Evolutionary conservation across 2,797 vertebrate genomes (phyloP).

Genomic region (Malurus splendens): DNA sequence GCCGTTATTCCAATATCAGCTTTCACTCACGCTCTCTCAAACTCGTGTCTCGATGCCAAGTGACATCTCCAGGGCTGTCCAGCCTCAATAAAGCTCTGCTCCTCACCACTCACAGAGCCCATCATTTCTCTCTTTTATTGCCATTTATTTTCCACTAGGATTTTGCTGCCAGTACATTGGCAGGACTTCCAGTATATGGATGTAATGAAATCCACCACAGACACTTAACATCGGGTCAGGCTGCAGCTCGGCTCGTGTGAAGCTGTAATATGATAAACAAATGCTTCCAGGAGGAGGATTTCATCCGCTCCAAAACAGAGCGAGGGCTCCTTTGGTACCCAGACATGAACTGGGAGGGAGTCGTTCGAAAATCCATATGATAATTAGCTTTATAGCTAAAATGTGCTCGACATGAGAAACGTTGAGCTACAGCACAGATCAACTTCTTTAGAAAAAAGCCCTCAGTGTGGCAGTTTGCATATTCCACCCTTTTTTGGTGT

Average conservation of each 20-base stretch:
- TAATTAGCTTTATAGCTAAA: constrained; percentile 70
- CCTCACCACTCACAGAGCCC: constrained; percentile 84
- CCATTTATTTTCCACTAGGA: constrained; percentile 98
- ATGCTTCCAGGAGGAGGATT: constrained; percentile 82
- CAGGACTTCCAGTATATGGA: constrained; percentile 95
- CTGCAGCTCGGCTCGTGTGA: constrained; percentile 84
- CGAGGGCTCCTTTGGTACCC: constrained; percentile 57
- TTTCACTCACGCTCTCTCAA: constrained; percentile 86
- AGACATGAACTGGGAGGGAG: constrained; percentile 55
- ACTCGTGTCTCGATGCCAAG: constrained; percentile 84
- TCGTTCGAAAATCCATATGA: constrained; percentile 62
- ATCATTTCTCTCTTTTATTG: constrained; percentile 98
- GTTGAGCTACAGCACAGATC: not conserved
- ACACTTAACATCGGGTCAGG: constrained; percentile 96
- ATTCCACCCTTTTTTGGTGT: not conserved
- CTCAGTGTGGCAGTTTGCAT: not conserved
- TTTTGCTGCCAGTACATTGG: constrained; percentile 97
- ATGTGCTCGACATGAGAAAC: constrained; percentile 62
- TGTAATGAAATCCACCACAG: constrained; percentile 97
- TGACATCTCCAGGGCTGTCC: constrained; percentile 86
- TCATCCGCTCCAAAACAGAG: constrained; percentile 77
- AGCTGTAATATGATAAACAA: constrained; percentile 93
- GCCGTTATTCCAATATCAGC: constrained; percentile 86
- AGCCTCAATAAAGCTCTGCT: constrained; percentile 88
- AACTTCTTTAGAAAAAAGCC: not conserved